Evolutionary conservation across 1,140 invertebrate genomes (phyloP).

Genomic region (Pseudomyrmex pallidus): DNA sequence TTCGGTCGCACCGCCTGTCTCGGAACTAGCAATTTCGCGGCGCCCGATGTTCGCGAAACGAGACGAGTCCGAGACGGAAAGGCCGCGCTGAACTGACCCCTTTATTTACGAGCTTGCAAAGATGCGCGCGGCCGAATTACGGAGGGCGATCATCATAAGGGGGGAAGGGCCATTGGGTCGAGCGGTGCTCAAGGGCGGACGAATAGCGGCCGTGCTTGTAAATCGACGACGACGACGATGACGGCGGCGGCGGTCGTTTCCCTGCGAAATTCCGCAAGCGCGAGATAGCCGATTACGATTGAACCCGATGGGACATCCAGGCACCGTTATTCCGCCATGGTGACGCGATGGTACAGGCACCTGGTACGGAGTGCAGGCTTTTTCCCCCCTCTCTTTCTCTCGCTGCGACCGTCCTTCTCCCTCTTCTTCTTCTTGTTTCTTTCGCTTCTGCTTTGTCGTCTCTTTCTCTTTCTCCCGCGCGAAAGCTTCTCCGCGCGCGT

Average conservation of each 20-base stretch:
- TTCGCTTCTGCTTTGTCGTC: slow-evolving; percentile 51
- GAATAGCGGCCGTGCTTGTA: slow-evolving; percentile 75
- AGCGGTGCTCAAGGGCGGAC: slow-evolving; percentile 66
- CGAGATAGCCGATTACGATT: slow-evolving; percentile 80
- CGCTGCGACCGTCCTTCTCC: slow-evolving; percentile 50
- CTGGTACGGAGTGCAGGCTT: slow-evolving; percentile 65
- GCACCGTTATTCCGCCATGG: slow-evolving; percentile 78
- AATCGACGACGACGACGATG: slow-evolving; percentile 69
- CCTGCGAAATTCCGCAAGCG: slow-evolving; percentile 75
- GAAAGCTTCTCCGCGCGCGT: slow-evolving; percentile 52
- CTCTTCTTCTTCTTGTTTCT: slow-evolving; percentile 62
- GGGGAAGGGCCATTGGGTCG: slow-evolving; percentile 60
- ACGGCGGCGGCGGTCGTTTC: slow-evolving; percentile 68
- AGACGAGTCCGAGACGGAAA: neutral
- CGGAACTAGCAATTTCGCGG: neutral
- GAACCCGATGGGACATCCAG: slow-evolving; percentile 79
- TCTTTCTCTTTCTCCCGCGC: slow-evolving; percentile 37
- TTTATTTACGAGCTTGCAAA: slow-evolving; percentile 46
- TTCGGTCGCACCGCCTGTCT: neutral
- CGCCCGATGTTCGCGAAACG: neutral
- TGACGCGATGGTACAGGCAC: slow-evolving; percentile 75
- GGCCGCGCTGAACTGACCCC: neutral
- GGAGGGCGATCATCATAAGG: neutral
- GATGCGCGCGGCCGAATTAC: slow-evolving; percentile 29
- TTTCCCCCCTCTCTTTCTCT: slow-evolving; percentile 30